Percentiles rank a stretch among this genome's conserved stretches.
Conservation (phyloP, 2,888 invertebrate species). For the Physocephala rufipes region DNA sequence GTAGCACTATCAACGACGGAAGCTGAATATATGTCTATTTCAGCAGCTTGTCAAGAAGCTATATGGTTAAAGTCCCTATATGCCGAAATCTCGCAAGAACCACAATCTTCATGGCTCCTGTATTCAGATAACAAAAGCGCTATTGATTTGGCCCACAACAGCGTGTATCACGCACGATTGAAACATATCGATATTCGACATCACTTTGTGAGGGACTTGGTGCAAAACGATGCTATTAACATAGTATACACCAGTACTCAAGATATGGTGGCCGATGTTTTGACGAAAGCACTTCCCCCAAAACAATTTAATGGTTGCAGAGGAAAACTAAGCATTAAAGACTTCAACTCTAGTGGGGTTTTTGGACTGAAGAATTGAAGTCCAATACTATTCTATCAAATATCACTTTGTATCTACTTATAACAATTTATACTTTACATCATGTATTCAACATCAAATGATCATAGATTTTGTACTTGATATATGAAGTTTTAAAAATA, state of each 20-base stretch:
- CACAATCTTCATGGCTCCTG: slow-evolving; percentile 28
- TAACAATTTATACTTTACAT: no score
- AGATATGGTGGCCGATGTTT: slow-evolving; percentile 35
- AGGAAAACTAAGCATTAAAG: no score
- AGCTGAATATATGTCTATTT: slow-evolving; percentile 32
- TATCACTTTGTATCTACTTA: no score
- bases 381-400: no score
- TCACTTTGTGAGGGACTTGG: slow-evolving; percentile 35
- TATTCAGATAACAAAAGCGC: slow-evolving; percentile 36
- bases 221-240: slow-evolving; percentile 23
- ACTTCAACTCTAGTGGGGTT: no score
- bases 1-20: slow-evolving; percentile 34
- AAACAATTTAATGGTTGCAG: no score
- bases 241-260: slow-evolving; percentile 30
- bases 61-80: slow-evolving; percentile 30
- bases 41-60: slow-evolving; percentile 31
- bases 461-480: no score
- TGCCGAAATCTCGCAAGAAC: slow-evolving; percentile 17
- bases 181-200: slow-evolving; percentile 38
- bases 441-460: no score
- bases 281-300: slow-evolving; percentile 21
- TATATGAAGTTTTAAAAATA: no score
- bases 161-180: slow-evolving; percentile 33
- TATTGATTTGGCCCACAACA: slow-evolving; percentile 31
- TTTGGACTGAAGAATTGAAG: no score